Percentiles rank a stretch among this genome's conserved stretches.
phyloP scores from a whole-genome alignment of 2,888 invertebrate species.

The Torymus tubicola region DNA sequence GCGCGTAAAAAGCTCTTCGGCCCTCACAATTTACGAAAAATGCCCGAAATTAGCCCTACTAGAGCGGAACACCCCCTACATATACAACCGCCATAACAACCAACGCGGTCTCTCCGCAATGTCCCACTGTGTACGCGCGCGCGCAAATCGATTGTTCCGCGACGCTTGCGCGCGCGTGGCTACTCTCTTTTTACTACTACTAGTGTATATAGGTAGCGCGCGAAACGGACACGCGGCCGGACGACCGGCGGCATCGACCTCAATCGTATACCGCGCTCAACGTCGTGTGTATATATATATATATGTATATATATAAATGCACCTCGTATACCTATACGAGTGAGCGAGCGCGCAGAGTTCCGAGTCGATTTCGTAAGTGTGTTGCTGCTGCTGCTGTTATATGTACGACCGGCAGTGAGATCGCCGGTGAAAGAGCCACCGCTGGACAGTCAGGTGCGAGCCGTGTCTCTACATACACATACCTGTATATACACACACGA shows the following conservation, averaged over 20 bases:
- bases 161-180: background rate
- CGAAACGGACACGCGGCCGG: constrained; percentile 16
- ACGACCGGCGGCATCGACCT: constrained; percentile 35
- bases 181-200: background rate
- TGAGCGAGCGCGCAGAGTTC: background rate
- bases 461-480: background rate
- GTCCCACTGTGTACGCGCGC: too few species aligned
- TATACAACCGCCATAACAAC: too few species aligned
- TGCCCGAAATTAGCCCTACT: too few species aligned
- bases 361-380: constrained; percentile 51
- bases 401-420: constrained; percentile 9
- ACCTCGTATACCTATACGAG: background rate
- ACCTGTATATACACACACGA: background rate
- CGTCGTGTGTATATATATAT: background rate
- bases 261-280: constrained; percentile 1
- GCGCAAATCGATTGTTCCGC: constrained; percentile 27
- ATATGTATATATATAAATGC: too few species aligned
- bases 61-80: too few species aligned
- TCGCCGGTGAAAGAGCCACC: constrained; percentile 1
- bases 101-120: too few species aligned
- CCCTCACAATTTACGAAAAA: too few species aligned
- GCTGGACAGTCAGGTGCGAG: constrained; percentile 46
- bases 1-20: too few species aligned
- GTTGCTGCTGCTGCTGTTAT: constrained; percentile 2
- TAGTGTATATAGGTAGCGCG: background rate